Evolutionary conservation across 2,113 vertebrate species (phyloP), one percentile per base, ranked within the genome.

Genomic region (Felis chaus): DNA sequence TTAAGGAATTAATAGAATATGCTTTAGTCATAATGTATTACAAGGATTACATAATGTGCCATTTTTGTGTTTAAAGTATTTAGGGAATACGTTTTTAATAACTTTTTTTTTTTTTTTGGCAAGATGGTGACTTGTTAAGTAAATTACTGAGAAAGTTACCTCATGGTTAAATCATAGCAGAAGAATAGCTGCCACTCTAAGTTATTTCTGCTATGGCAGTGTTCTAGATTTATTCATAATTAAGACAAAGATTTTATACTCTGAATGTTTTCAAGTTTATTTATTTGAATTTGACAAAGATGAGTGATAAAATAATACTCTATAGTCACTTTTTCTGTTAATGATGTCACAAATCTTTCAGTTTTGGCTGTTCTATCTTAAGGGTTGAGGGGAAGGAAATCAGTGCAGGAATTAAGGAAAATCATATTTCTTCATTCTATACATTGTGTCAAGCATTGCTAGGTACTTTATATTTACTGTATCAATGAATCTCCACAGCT

Each of bases 131-230:
- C 39, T 55, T 97, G 19, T 85, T 80, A 87, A 92, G 12, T 71
- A 53, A 89, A 36, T 83, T 81, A 74, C 21, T 88, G 41, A 80
- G 36, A 57, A 78, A 6, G 3, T 57, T 93, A 80, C 63, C 55
- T 90, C 21, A 16, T 73, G 36, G 83, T 53, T 80, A 84, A 93
- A 74, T 93, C 55, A 55, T 84, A 69, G 11, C 4, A 48, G 48
- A 89, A 80, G 65, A 95, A 66, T 76, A 86, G 55, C n/a, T 95
- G 81, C 39, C 57, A 66, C 95, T 93, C 92, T 27, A 87, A 93
- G 25, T 68, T 55, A 82, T 83, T 91, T 95, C 74, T 83, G 2
- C 89, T 78, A 23, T 25, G n/a, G 5, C 50, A 53, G 7, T 84
- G 27, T 82, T 85, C 57, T 89, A 29, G 23, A 39, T 84, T 41